Percentiles rank a stretch among this genome's conserved stretches.
Conservation (phyloP, 2,888 invertebrate species). For the Drosophila greeni region DNA sequence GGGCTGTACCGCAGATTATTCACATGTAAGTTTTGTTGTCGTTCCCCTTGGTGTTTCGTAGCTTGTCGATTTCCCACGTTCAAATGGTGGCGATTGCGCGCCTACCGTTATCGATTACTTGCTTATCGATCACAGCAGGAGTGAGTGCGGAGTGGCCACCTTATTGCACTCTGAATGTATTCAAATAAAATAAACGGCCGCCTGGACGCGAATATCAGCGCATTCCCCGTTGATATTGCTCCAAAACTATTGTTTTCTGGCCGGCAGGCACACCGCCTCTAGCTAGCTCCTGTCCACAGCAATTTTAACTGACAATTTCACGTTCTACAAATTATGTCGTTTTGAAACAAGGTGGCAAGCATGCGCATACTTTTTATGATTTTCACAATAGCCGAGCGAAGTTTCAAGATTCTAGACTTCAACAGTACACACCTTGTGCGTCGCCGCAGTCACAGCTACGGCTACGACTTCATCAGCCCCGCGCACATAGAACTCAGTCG, state of each 20-base stretch:
- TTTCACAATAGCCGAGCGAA: constrained; percentile 50
- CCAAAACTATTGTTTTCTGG: not conserved
- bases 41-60: not conserved
- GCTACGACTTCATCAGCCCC: constrained; percentile 25
- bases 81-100: not conserved
- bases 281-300: not conserved
- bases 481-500: constrained; percentile 43
- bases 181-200: not conserved
- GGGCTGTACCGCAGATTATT: constrained; percentile 22
- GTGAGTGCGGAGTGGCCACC: constrained; percentile 1
- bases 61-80: not conserved
- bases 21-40: constrained; percentile 17
- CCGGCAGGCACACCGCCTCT: not conserved
- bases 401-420: constrained; percentile 41
- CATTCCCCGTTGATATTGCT: not conserved
- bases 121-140: constrained; percentile 12
- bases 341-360: constrained; percentile 45
- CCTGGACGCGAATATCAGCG: not conserved
- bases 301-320: constrained; percentile 9
- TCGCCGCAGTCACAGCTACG: constrained; percentile 22
- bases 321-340: constrained; percentile 16
- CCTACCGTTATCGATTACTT: not conserved
- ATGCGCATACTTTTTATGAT: constrained; percentile 48
- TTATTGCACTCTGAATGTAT: not conserved
- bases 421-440: constrained; percentile 19